Percentiles rank a stretch among this genome's conserved stretches.
Conservation (phyloP, 2,113 vertebrate species). For the Elachura formosa region DNA sequence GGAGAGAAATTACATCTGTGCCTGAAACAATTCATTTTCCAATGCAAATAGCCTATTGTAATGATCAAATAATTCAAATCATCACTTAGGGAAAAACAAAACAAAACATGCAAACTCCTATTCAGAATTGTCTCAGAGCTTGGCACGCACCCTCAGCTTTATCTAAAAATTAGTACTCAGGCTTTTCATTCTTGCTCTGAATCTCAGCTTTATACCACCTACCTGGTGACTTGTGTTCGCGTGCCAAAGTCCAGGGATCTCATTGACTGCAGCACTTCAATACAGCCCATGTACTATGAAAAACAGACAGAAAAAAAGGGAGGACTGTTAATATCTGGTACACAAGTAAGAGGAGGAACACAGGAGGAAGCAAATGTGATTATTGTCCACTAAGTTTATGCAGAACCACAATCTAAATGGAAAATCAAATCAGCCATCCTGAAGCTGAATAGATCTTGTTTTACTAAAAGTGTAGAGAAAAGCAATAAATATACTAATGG, state of each 20-base stretch:
- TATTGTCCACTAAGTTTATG: background rate
- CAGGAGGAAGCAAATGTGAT: slow-evolving; percentile 1
- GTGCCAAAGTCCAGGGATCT: slow-evolving; percentile 87
- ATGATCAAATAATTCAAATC: slow-evolving; percentile 1
- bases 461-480: background rate
- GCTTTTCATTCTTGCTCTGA: background rate
- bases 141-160: background rate
- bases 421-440: slow-evolving; percentile 4
- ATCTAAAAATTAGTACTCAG: background rate
- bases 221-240: slow-evolving; percentile 92
- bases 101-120: background rate
- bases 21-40: background rate
- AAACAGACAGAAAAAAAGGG: slow-evolving; percentile 9
- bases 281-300: slow-evolving; percentile 84
- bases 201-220: slow-evolving; percentile 34
- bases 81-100: background rate
- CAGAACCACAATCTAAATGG: background rate
- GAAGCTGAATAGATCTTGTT: background rate
- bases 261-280: slow-evolving; percentile 92
- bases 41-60: background rate
- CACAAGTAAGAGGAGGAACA: background rate
- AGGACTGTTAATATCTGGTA: background rate
- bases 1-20: background rate
- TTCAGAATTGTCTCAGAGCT: background rate
- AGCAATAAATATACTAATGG: background rate